Base-by-base conservation (phyloP, 2,113 vertebrate genomes). In the Zonotrichia leucophrys region DNA sequence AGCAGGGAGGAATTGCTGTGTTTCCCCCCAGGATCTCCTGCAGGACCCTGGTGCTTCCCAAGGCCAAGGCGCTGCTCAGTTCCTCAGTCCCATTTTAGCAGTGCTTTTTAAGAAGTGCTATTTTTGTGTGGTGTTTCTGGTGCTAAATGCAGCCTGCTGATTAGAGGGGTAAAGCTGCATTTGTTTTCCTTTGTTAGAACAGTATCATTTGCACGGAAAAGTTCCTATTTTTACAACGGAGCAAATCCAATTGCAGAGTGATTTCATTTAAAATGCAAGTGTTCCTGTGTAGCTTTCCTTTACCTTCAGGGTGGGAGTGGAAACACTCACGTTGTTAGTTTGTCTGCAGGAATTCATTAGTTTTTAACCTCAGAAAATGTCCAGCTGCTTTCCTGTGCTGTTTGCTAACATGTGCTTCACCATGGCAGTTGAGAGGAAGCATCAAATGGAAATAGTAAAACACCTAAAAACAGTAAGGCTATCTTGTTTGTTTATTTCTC, bases 41-140 rank as follows among this genome's bases (percentile, higher is more conserved):
- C 80, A 87, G 69, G 35, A 5, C 37, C 17, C 19, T 59, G 86
- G 52, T 91, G 83, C 16, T 83, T 81, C 78, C 92, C 89, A 82
- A 39, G 77, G 66, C 83, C 58, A 31, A 18, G 59, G 5, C 53
- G 37, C 41, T 50, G 37, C 78, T 44, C 42, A 42, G 74, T 23
- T 85, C 74, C 84, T 22, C n/a, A 3, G 18, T 89, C 91, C 21
- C 66, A 59, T 76, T 90, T 87, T 91, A 92, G 91, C 18, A 31
- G 50, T 28, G 72, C 72, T 83, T 94, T 94, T 94, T 59, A 89
- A 92, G 89, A 91, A 70, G 50, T 44, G 47, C 95, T 96, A 92
- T 96, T 95, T 96, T 85, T 89, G 35, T 17, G 0, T 8, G 20
- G 73, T 17, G 63, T 82, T 97, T 87, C 80, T 92, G 72, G 47